Evolutionary conservation across 2,888 invertebrate species (phyloP), one percentile per base, ranked within the genome.

Genomic region (Acleris emargana): DNA sequence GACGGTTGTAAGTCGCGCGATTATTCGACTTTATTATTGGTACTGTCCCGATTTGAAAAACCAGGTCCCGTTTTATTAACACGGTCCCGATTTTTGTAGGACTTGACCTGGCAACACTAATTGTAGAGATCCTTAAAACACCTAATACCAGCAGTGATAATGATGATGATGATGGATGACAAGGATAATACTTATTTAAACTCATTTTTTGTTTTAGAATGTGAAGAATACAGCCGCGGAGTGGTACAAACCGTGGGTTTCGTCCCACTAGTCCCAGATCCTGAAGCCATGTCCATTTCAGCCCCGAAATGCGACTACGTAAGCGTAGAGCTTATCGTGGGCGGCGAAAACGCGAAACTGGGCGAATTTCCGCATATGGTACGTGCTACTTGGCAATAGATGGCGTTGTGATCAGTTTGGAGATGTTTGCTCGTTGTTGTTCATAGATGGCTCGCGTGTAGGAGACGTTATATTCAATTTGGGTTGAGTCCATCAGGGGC

Each of bases 351-450:
- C 18, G 93, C 94, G 0, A 78, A 80, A 5, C 79, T 87, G 4
- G 94, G 94, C 7, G 95, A 95, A 76, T 95, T 95, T 75, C 95
- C 95, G 0, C 95, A 95, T 71, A 95, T 95, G 95, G 95, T 95
- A 79, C 38, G 43, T 58, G 17, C 38, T 62, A 62, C 25, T 55
- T n/a, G 25, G 20, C 17, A 2, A 38, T 49, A 62, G 62, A 49
- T 62, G 47, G 42, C 50, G 43, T 42, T 52, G 59, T 45, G 17
- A 22, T 47, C 7, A 43, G 17, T 18, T 42, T 17, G 4, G 17
- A n/a, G 0, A 6, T 9, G 43, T 43, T 43, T 16, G 45, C 45
- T 38, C 13, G 11, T 32, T 38, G 13, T 13, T 38, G 38, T 38
- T 38, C 38, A 38, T 38, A 38, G 38, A 38, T 38, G 38, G 43